A percentile compares a stretch with the other conserved stretches of the same genome.
Evolutionary conservation across 2,888 invertebrate genomes (phyloP).

Genomic region (Drosophila kambysellisi): DNA sequence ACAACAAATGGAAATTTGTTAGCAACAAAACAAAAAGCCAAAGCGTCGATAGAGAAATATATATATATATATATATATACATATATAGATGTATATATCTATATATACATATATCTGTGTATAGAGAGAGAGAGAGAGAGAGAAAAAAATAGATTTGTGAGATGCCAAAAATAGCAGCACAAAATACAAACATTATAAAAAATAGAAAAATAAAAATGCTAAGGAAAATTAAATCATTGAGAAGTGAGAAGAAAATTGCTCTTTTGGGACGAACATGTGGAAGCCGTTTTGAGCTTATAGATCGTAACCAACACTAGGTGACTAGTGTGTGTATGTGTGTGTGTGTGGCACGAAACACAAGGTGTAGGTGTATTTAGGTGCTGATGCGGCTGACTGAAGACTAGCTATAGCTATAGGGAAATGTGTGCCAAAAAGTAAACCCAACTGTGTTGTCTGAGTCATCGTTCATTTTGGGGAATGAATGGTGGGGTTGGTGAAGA

Average conservation of each 20-base stretch:
- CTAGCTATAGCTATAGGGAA: slow-evolving; percentile 59
- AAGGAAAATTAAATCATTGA: slow-evolving; percentile 72
- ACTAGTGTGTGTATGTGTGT: neutral
- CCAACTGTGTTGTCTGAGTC: slow-evolving; percentile 56
- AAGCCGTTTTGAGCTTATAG: slow-evolving; percentile 29
- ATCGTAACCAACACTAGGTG: slow-evolving; percentile 8
- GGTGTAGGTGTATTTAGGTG: slow-evolving; percentile 53
- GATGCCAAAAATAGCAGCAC: slow-evolving; percentile 67
- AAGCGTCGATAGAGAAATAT: slow-evolving; percentile 17
- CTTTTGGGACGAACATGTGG: slow-evolving; percentile 42
- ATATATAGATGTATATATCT: neutral
- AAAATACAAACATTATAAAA: slow-evolving; percentile 38
- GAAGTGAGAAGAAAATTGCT: slow-evolving; percentile 18
- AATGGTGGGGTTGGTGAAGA: neutral
- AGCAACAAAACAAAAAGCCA: slow-evolving; percentile 29
- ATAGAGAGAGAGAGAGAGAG: slow-evolving; percentile 3
- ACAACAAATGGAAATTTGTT: slow-evolving; percentile 49
- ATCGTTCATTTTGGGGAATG: slow-evolving; percentile 36
- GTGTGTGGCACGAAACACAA: slow-evolving; percentile 6
- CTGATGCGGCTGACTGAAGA: slow-evolving; percentile 66
- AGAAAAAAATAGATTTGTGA: slow-evolving; percentile 14
- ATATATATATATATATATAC: neutral
- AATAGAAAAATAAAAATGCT: slow-evolving; percentile 26
- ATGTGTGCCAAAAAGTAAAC: slow-evolving; percentile 72
- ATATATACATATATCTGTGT: neutral